Conservation (phyloP, 2,113 vertebrate genomes). For the Piprites chloris region DNA sequence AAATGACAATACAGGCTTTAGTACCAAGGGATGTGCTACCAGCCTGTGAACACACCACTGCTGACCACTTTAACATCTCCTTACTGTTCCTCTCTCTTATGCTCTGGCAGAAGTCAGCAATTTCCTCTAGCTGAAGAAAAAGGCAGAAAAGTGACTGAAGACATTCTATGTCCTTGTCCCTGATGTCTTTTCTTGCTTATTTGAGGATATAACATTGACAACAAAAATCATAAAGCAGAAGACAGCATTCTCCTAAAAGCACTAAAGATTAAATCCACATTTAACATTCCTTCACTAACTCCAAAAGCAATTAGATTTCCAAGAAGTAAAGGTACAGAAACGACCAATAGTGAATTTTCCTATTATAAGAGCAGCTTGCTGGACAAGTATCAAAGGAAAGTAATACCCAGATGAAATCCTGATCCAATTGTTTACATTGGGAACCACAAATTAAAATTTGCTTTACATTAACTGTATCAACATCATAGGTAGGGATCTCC, state of each 20-base stretch:
- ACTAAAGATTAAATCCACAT: background rate
- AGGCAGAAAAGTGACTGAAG: background rate
- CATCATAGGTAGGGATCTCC: background rate
- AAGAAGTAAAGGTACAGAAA: background rate
- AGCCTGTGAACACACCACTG: background rate
- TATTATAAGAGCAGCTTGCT: background rate
- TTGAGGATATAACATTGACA: background rate
- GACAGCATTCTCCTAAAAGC: background rate
- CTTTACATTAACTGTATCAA: background rate
- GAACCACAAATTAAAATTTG: background rate
- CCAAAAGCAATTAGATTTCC: background rate
- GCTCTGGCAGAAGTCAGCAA: background rate
- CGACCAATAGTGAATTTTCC: background rate
- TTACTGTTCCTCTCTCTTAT: background rate
- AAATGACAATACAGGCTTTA: background rate
- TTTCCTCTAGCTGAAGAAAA: background rate
- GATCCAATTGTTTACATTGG: background rate
- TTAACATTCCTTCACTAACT: background rate
- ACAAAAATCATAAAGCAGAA: background rate
- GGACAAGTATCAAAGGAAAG: background rate
- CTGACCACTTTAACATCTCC: background rate
- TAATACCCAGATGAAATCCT: background rate
- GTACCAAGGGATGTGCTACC: background rate
- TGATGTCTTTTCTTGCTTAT: background rate
- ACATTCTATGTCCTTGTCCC: background rate